phyloP scores from a whole-genome alignment of 2,113 vertebrate genomes.

The Pluvialis apricaria region DNA sequence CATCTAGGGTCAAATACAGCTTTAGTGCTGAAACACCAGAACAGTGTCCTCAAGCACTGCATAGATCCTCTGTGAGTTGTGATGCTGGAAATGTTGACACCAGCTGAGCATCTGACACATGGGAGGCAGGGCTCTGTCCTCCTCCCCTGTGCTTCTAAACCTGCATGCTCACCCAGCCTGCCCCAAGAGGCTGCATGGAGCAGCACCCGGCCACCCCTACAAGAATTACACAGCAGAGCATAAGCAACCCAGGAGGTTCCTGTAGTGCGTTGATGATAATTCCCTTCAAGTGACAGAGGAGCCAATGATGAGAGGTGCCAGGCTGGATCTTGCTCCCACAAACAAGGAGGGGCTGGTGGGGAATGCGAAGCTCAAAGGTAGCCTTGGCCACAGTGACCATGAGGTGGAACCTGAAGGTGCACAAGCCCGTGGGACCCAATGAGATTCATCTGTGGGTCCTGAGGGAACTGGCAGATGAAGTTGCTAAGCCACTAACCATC shows the following conservation, averaged over 20 bases:
- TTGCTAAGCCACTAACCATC: too few relatives aligned
- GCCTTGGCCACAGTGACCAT: too few relatives aligned
- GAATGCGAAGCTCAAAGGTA: background rate
- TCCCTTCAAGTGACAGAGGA: background rate
- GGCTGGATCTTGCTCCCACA: background rate
- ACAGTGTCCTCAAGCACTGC: too few relatives aligned
- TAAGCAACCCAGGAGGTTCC: background rate
- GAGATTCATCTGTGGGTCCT: too few relatives aligned
- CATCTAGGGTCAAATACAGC: background rate
- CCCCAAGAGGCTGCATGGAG: background rate
- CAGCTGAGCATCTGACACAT: background rate
- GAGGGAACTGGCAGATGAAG: too few relatives aligned
- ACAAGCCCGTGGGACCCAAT: too few relatives aligned
- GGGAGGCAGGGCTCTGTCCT: background rate
- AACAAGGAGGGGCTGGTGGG: background rate
- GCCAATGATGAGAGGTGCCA: background rate
- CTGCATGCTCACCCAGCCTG: background rate
- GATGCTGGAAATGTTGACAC: background rate
- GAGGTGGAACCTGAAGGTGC: too few relatives aligned
- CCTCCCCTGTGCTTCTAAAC: background rate
- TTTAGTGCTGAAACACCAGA: background rate
- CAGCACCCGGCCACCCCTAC: background rate
- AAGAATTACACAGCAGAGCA: background rate
- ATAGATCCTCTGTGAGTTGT: background rate
- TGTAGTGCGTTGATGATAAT: background rate